phyloP scores from a whole-genome alignment of 2,888 invertebrate genomes.

The Eristalis tenax region DNA sequence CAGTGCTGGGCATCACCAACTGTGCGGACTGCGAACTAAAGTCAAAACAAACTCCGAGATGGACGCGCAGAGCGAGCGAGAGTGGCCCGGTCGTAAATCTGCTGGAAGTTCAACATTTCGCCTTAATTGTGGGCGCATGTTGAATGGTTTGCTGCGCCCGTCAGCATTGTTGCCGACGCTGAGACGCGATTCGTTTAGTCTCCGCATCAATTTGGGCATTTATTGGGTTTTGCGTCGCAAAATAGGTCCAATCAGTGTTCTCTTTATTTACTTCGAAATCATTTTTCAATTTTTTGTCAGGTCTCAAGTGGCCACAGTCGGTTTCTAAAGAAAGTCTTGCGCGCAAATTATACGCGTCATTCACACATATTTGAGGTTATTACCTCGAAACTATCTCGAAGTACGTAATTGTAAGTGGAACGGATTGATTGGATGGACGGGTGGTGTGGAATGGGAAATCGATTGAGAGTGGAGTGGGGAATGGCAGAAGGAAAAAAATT shows the following conservation, averaged over 20 bases:
- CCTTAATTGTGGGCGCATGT: conserved; percentile 25
- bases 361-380: conserved; percentile 17
- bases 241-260: conserved; percentile 40
- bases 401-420: conserved; percentile 17
- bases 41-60: conserved; percentile 12
- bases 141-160: conserved; percentile 15
- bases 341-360: conserved; percentile 13
- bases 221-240: conserved; percentile 4
- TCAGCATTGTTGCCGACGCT: background rate
- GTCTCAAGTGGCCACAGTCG: conserved; percentile 26
- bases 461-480: background rate
- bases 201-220: background rate
- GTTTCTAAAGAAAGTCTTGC: conserved; percentile 38
- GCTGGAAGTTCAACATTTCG: background rate
- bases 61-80: background rate
- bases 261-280: background rate
- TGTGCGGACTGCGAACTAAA: conserved; percentile 1
- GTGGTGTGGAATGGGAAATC: background rate
- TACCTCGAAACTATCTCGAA: conserved; percentile 2
- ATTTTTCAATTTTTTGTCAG: background rate
- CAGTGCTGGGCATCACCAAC: background rate
- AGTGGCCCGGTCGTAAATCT: conserved; percentile 21
- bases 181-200: background rate
- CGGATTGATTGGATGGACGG: background rate
- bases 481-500: background rate